phyloP scores from a whole-genome alignment of 2,797 vertebrate genomes.

The Hipposideros larvatus region DNA sequence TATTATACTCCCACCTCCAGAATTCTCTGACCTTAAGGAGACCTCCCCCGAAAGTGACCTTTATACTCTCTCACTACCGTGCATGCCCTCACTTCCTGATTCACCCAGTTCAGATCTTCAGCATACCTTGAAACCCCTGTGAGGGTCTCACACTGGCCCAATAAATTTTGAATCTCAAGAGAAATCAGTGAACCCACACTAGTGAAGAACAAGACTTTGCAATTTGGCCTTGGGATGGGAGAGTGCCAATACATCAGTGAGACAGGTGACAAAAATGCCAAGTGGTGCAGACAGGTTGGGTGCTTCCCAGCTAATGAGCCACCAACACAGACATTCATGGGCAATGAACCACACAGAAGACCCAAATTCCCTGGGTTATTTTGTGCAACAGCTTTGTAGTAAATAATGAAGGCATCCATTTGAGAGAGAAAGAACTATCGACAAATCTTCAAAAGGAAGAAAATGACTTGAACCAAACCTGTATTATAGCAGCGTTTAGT shows the following conservation, averaged over 20 bases:
- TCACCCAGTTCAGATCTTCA: rapidly evolving
- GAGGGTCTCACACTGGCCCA: neutral
- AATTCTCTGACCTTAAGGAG: neutral
- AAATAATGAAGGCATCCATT: neutral
- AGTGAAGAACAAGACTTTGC: neutral
- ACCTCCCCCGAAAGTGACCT: neutral
- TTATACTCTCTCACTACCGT: too few species aligned
- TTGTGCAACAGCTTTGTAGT: neutral
- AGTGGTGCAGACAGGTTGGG: neutral
- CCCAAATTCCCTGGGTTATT: neutral
- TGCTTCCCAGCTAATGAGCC: rapidly evolving
- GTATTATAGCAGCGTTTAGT: neutral
- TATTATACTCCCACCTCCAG: neutral
- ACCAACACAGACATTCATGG: neutral
- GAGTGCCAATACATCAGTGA: too few species aligned
- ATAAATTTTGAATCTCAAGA: neutral
- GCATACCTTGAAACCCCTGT: neutral
- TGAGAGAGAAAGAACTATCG: neutral
- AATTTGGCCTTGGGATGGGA: neutral
- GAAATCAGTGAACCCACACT: neutral
- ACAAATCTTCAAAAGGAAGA: neutral
- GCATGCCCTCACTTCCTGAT: neutral
- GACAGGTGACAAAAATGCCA: neutral
- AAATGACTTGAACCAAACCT: neutral
- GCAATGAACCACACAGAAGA: neutral